Percentiles rank a stretch among this genome's conserved stretches.
phyloP scores from a whole-genome alignment of 1,140 invertebrate species.

The Goniozus legneri region DNA sequence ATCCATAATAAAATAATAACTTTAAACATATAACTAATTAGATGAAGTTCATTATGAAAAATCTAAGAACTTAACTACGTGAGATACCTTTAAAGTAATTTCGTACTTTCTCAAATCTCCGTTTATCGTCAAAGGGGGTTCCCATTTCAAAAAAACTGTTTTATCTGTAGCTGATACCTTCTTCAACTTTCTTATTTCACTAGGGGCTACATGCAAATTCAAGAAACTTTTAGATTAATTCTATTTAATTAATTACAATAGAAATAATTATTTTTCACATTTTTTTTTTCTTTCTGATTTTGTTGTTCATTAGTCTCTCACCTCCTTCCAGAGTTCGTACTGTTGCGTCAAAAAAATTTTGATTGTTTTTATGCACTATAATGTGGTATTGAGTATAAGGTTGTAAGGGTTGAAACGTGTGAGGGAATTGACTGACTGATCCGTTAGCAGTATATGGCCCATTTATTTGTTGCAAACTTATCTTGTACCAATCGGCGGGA shows the following conservation, averaged over 20 bases:
- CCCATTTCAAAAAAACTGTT: constrained; percentile 11
- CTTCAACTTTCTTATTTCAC: constrained; percentile 5
- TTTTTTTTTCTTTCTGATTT: too few species aligned
- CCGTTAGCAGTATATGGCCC: background rate
- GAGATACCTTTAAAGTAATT: constrained; percentile 17
- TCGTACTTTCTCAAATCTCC: constrained; percentile 16
- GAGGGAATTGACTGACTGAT: background rate
- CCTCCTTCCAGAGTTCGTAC: constrained; percentile 17
- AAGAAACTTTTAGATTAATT: background rate
- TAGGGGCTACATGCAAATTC: constrained; percentile 13
- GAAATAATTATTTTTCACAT: constrained; percentile 1
- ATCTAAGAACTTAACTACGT: too few species aligned
- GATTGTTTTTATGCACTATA: background rate
- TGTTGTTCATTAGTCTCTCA: too few species aligned
- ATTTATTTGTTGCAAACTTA: background rate
- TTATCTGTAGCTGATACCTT: background rate
- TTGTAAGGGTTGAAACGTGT: background rate
- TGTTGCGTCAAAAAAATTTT: background rate
- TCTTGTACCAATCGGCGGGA: constrained; percentile 15
- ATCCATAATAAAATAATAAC: too few species aligned
- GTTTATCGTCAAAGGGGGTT: constrained; percentile 2
- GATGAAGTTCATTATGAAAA: too few species aligned
- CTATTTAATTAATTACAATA: background rate
- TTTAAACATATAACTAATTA: too few species aligned
- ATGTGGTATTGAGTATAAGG: constrained; percentile 11